A percentile compares a stretch with the other conserved stretches of the same genome.
Conservation (phyloP, 2,888 invertebrate genomes). For the Philereme transversata region DNA sequence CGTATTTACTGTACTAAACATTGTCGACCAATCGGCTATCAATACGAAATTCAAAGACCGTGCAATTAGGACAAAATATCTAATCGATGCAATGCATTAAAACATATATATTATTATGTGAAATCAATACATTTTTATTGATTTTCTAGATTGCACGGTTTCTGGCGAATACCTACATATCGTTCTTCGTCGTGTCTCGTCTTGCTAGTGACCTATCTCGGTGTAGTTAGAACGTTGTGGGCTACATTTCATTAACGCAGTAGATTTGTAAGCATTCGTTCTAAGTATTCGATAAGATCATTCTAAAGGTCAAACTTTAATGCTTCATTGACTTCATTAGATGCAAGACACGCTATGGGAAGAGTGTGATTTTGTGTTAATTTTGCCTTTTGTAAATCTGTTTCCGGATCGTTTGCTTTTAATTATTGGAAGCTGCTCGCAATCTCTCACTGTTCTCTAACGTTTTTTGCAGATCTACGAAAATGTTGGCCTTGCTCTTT, state of each 20-base stretch:
- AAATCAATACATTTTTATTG: not conserved
- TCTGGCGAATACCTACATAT: constrained; percentile 77
- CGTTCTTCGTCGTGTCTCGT: constrained; percentile 70
- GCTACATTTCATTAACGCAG: constrained; percentile 47
- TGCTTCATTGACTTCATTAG: constrained; percentile 45
- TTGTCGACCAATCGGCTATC: constrained; percentile 51
- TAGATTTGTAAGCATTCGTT: constrained; percentile 39
- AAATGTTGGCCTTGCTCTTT: constrained; percentile 76
- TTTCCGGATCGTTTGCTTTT: constrained; percentile 5
- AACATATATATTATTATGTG: not conserved
- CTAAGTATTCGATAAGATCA: constrained; percentile 41
- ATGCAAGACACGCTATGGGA: constrained; percentile 43
- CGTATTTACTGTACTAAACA: constrained; percentile 57
- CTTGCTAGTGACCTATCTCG: constrained; percentile 53
- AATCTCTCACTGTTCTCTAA: constrained; percentile 48
- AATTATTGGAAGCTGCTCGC: constrained; percentile 38
- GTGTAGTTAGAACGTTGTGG: constrained; percentile 54
- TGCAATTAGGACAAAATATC: constrained; percentile 47
- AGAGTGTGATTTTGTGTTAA: constrained; percentile 44
- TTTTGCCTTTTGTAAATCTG: constrained; percentile 10
- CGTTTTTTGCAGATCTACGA: constrained; percentile 59
- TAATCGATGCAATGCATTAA: not conserved
- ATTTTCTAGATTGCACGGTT: constrained; percentile 53
- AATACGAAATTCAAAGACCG: constrained; percentile 54
- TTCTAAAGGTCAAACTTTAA: constrained; percentile 39